Conservation (phyloP, 2,797 vertebrate species). For the Acanthornis magna region DNA sequence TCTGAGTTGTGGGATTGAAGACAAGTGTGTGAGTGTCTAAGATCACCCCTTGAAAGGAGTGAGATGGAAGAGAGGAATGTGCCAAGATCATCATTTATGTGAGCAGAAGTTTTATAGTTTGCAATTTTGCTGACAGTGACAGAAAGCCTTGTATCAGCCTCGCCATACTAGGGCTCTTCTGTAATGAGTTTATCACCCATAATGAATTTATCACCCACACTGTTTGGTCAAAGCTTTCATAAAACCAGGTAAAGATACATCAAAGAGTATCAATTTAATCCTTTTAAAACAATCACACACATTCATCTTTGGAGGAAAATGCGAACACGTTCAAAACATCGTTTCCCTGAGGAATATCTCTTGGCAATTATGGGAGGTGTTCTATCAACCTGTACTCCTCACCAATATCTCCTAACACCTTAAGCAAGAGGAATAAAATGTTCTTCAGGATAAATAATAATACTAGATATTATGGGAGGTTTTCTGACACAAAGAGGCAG, state of each 20-base stretch:
- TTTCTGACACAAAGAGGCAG: background rate
- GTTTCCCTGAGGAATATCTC: background rate
- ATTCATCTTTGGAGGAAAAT: conserved; percentile 52
- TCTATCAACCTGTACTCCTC: background rate
- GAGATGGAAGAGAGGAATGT: background rate
- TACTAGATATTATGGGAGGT: background rate
- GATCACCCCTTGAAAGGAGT: background rate
- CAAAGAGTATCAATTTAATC: conserved; percentile 46
- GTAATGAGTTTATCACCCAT: conserved; percentile 47
- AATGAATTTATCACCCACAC: conserved; percentile 54
- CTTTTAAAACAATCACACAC: conserved; percentile 41
- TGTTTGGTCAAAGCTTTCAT: conserved; percentile 54
- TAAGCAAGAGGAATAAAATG: background rate
- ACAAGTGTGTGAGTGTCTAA: background rate
- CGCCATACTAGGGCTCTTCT: background rate
- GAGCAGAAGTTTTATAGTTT: background rate
- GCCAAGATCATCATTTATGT: conserved; percentile 28
- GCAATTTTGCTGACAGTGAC: conserved; percentile 53
- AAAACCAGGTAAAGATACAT: conserved; percentile 35
- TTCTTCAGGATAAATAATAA: background rate
- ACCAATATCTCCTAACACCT: background rate
- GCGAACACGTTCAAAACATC: background rate
- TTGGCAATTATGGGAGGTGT: background rate
- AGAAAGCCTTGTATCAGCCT: conserved; percentile 31
- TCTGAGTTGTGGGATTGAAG: background rate